These are phyloP conservation scores for Hippotragus niger DNA, from an alignment of 2,113 vertebrate genomes.

Conservation along the genomic window DNA sequence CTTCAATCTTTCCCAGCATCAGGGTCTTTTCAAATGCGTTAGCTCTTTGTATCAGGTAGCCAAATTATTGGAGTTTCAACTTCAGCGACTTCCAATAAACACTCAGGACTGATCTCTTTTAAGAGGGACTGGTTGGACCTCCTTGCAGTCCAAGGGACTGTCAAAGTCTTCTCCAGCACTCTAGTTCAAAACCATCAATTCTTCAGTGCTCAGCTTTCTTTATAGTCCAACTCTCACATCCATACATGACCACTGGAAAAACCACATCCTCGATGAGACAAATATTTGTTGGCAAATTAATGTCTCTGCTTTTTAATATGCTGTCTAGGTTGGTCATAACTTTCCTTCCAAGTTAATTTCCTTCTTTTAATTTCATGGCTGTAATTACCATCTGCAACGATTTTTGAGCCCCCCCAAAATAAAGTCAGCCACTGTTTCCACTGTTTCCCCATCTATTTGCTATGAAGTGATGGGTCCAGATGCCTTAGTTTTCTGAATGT, in stretches of 20 bases:
- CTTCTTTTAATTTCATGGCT: background rate
- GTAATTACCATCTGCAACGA: background rate
- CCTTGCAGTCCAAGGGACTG: background rate
- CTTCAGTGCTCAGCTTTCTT: background rate
- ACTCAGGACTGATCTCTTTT: background rate
- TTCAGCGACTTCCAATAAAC: background rate
- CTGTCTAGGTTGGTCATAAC: background rate
- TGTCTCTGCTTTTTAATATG: background rate
- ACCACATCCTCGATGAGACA: fast-evolving
- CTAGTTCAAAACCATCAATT: background rate
- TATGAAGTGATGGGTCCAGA: background rate
- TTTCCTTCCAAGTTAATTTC: background rate
- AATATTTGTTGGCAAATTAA: background rate
- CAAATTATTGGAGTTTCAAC: background rate
- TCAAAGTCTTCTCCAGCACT: background rate
- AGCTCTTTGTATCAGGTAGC: background rate
- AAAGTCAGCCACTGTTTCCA: background rate
- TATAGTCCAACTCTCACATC: background rate
- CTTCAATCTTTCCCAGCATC: background rate
- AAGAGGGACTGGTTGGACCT: background rate
- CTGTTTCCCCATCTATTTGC: background rate
- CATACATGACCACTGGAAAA: background rate
- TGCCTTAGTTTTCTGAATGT: background rate
- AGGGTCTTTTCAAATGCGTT: background rate
- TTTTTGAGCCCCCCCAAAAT: background rate